These are phyloP conservation scores for Carduelis carduelis DNA, from an alignment of 2,797 vertebrate genomes.

Conservation along the genomic window DNA sequence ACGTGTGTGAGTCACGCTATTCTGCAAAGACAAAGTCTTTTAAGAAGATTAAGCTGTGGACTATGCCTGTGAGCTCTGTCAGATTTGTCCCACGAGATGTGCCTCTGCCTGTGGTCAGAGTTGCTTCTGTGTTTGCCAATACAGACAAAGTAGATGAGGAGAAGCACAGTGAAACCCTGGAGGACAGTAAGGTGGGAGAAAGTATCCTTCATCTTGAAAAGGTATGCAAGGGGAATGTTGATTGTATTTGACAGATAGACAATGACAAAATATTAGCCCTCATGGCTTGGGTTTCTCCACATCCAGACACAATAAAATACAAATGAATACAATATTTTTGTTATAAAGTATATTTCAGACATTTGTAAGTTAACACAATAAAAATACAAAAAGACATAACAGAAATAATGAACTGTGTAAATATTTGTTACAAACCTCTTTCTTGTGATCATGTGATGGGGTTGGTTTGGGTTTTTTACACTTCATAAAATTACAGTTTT, in stretches of 20 bases:
- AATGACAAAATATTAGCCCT: not conserved
- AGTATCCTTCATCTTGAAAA: slow-evolving; percentile 85
- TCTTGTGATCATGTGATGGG: not conserved
- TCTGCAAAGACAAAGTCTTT: slow-evolving; percentile 98
- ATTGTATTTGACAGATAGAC: not conserved
- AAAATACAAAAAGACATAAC: not conserved
- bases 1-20: slow-evolving; percentile 96
- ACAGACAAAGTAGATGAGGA: slow-evolving; percentile 87
- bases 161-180: slow-evolving; percentile 81
- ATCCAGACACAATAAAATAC: not conserved
- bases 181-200: slow-evolving; percentile 84
- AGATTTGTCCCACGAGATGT: slow-evolving; percentile 89
- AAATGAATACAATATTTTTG: not conserved
- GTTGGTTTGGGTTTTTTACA: not conserved
- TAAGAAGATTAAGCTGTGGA: slow-evolving; percentile 99
- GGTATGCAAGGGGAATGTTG: slow-evolving; percentile 69
- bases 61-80: slow-evolving; percentile 94
- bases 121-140: slow-evolving; percentile 94
- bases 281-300: not conserved
- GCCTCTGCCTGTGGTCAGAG: slow-evolving; percentile 92
- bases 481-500: not conserved
- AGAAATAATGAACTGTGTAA: not conserved
- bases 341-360: not conserved
- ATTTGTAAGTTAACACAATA: not conserved
- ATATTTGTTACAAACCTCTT: not conserved